Base-by-base conservation (phyloP, 37 sponge, comb jelly and placozoan species). In the Amphimedon queenslandica region DNA sequence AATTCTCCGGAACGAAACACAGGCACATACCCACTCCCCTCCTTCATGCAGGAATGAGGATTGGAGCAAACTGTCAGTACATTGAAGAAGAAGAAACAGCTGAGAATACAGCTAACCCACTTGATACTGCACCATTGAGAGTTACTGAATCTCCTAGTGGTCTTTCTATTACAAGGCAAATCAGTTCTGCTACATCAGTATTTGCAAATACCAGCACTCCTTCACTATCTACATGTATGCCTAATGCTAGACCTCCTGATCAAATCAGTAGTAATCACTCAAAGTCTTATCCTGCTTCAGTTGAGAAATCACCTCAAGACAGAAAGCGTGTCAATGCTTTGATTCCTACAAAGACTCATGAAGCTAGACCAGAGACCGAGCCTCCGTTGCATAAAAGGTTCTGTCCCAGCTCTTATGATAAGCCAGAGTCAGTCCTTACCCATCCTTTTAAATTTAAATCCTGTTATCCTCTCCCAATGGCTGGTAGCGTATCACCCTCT, bases 21-120 rank as follows among this genome's bases (percentile, higher is more conserved):
- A 56, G 82, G 10, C 42, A 20, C 3, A 73, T 88, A 36, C 90
- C 94, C 0, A 38, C 69, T 28, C 94, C 91, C 23, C 88, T 94
- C 20, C 68, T 90, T 1, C 84, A 88, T 8, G 20, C 30, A 30
- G 21, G 43, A 1, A 30, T 90, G 55, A 38, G 57, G 28, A 94
- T 94, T 29, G 67, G 67, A 18, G 57, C 34, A 0, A 63, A 80
- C 63, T 94, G 95, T 55, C 71, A 20, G 1, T 87, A 85, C 38
- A 75, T 27, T 10, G 24, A 18, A 57, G 55, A 8, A 30, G 38
- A 20, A 60, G 56, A 80, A 30, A 57, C 33, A 5, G 30, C 60
- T 23, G 5, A 57, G 35, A 27, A 28, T 8, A 58, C 61, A 1
- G 27, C 35, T 40, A 21, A 2, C 55, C 37, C 37, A 21, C 66